Base-by-base conservation (phyloP, 2,797 vertebrate species). In the Cercopithecus diana region DNA sequence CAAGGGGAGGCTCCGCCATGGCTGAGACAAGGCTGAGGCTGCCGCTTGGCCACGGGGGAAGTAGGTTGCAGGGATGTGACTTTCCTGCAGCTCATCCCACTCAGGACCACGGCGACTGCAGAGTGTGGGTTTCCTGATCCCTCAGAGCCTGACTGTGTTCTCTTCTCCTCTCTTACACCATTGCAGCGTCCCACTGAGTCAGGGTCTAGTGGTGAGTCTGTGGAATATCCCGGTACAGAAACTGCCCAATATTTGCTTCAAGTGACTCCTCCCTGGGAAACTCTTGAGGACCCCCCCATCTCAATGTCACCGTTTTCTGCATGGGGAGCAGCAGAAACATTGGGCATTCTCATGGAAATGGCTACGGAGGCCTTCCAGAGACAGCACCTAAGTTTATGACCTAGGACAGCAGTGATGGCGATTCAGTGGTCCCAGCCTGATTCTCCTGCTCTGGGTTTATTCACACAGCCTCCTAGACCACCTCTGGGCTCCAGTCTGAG, bases 391-490 rank as follows among this genome's bases (percentile, higher is more conserved):
- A 24, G 22, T n/a, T 67, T 67, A 14, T 67, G 64, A 67, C 7
- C 15, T 0, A 1, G 8, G 33, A 20, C 7, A 64, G 2, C 13
- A 30, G 30, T 33, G 28, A 33, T 33, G 12, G 30, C 0, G 1
- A 0, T 4, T 19, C 17, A 70, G 33, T 4, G 33, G 33, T 70
- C 33, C 64, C 33, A 70, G 17, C 64, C 64, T 36, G 64, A 20
- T 70, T 4, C 33, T 36, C 33, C n/a, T 9, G n/a, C 8, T 10
- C 33, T 70, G 17, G 5, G 5, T 70, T 70, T 70, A 15, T n/a
- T 17, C 33, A 4, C 64, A 70, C 8, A 2, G 64, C n/a, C n/a
- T 70, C 64, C n/a, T 70, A 4, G n/a, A 70, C n/a, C 4, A 9
- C 15, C 64, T 36, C 64, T 20, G 64, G 64, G 17, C n/a, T 70